Conservation (phyloP, 2,888 invertebrate species). For the Anagyrus pseudococci region DNA sequence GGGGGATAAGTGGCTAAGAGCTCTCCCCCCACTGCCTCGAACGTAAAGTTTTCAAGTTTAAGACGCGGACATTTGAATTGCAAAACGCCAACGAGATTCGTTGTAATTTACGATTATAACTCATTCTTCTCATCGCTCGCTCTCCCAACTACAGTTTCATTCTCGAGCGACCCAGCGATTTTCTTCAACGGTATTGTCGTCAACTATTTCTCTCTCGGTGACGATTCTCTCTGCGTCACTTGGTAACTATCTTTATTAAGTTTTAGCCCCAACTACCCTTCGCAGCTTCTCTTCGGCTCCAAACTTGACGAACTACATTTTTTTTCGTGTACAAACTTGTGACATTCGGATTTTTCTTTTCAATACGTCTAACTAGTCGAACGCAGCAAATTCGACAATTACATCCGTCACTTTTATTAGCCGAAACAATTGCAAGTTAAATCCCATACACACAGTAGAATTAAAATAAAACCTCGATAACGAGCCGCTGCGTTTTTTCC, state of each 20-base stretch:
- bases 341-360: too few species aligned
- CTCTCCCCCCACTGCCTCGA: too few species aligned
- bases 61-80: slow-evolving; percentile 3
- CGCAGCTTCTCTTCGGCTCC: not conserved
- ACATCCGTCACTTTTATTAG: too few species aligned
- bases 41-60: slow-evolving; percentile 1
- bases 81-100: not conserved
- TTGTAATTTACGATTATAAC: slow-evolving; percentile 41
- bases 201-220: too few species aligned
- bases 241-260: slow-evolving; percentile 9
- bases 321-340: too few species aligned
- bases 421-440: too few species aligned
- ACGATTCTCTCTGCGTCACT: not conserved
- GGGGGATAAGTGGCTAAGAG: too few species aligned
- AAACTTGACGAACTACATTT: not conserved
- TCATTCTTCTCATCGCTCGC: slow-evolving; percentile 5
- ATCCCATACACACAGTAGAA: too few species aligned
- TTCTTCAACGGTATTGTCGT: slow-evolving; percentile 1
- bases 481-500: too few species aligned
- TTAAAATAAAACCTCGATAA: too few species aligned
- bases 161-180: slow-evolving; percentile 10
- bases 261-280: slow-evolving; percentile 1
- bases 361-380: too few species aligned
- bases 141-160: slow-evolving; percentile 5
- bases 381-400: too few species aligned